Evolutionary conservation across 2,797 vertebrate genomes (phyloP).

Genomic region (Crocodylus rhombifer): DNA sequence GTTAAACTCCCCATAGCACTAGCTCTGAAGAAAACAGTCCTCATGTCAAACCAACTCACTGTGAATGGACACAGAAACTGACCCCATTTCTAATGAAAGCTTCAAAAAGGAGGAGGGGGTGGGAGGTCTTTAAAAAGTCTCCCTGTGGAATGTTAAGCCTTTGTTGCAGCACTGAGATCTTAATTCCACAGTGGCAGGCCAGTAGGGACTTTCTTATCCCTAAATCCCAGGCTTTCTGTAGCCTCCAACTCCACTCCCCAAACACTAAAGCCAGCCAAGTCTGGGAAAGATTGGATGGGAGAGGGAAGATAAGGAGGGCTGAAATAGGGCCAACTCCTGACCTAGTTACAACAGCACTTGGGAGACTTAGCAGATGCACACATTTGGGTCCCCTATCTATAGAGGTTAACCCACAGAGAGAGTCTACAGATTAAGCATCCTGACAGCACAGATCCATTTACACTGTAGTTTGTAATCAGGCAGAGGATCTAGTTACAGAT

Average conservation of each 20-base stretch:
- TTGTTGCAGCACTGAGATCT: rapidly evolving
- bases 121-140: rapidly evolving
- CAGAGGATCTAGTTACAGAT: not conserved
- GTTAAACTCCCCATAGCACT: not conserved
- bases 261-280: not conserved
- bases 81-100: not conserved
- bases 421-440: not conserved
- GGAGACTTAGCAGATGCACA: not conserved
- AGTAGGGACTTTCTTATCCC: not conserved
- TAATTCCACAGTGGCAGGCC: too few relatives aligned
- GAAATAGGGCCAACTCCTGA: not conserved
- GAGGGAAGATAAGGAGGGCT: too few relatives aligned
- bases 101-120: rapidly evolving
- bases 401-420: not conserved
- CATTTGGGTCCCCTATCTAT: not conserved
- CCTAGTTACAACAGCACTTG: not conserved
- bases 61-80: too few relatives aligned
- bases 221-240: not conserved
- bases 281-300: not conserved
- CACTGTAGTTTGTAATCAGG: not conserved
- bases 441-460: not conserved
- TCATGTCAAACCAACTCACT: rapidly evolving
- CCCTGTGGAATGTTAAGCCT: not conserved
- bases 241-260: not conserved
- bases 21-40: too few relatives aligned